Evolutionary conservation across 2,888 invertebrate species (phyloP), one percentile per base, ranked within the genome.

Genomic region (Phania funesta): DNA sequence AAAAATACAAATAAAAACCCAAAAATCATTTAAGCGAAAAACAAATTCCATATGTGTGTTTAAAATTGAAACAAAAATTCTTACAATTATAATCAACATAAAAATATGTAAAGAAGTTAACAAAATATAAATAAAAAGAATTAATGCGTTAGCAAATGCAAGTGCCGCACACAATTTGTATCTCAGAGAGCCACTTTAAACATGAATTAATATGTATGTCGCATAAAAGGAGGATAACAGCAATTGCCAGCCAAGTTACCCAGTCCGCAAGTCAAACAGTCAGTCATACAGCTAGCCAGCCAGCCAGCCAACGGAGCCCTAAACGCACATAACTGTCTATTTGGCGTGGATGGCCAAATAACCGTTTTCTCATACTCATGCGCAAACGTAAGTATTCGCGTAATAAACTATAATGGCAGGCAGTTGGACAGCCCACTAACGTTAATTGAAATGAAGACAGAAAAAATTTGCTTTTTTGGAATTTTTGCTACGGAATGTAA

Each of bases 261-360:
- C 35, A 65, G 35, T 16, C n/a, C 52, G 5, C 38, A 6, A 64
- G 44, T 24, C 54, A 38, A 58, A 41, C 38, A 64, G 29, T n/a
- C 4, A 41, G 13, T 6, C 48, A 60, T 24, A 32, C 18, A 60
- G 26, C 32, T 22, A 48, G 18, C n/a, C 56, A 44, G 38, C 8
- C 35, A 38, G 22, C 32, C 2, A 67, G 44, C 29, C 46, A 75
- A 60, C 24, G 22, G 50, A 24, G 62, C 64, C 74, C 68, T 78
- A 78, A 60, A 78, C 60, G 67, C 20, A 11, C 16, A 65, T 82
- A 78, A 82, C 82, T 75, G 82, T 82, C 50, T 54, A 60, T 58
- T 67, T 70, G 74, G 29, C 56, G 58, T 78, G 50, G 78, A 70
- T 74, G 74, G 82, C 65, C 70, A 70, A 41, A 68, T 82, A 78